A percentile compares a stretch with the other conserved stretches of the same genome.
Evolutionary conservation across 2,888 invertebrate genomes (phyloP).

Genomic region (Aethes cnicana): DNA sequence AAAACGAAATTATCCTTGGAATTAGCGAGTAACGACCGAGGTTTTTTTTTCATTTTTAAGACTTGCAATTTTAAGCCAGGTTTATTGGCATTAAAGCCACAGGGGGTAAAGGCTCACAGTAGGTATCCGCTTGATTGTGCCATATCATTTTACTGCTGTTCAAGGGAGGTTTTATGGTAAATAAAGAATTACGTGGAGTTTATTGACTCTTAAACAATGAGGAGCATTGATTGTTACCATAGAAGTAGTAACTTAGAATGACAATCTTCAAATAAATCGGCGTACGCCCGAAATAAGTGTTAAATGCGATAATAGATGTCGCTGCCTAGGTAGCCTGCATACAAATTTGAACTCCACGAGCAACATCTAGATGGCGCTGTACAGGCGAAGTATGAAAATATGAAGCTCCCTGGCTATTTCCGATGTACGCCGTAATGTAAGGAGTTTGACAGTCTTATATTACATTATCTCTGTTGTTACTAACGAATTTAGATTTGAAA

Average conservation of each 20-base stretch:
- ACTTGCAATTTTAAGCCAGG: conserved; percentile 34
- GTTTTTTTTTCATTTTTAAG: conserved; percentile 17
- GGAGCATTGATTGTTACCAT: conserved; percentile 16
- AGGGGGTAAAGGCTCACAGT: conserved; percentile 48
- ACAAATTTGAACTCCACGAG: too few relatives aligned
- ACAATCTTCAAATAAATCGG: too few relatives aligned
- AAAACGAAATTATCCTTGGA: conserved; percentile 17
- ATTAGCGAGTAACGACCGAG: conserved; percentile 26
- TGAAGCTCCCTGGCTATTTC: too few relatives aligned
- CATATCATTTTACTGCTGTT: conserved; percentile 30
- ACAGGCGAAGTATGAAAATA: too few relatives aligned
- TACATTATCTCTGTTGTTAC: background rate
- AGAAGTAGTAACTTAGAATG: background rate
- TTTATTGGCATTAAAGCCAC: conserved; percentile 42
- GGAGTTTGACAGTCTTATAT: too few relatives aligned
- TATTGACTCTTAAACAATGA: conserved; percentile 26
- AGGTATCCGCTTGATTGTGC: conserved; percentile 35
- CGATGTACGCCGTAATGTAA: too few relatives aligned
- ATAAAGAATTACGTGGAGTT: conserved; percentile 29
- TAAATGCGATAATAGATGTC: too few relatives aligned
- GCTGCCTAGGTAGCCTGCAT: too few relatives aligned
- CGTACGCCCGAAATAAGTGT: too few relatives aligned
- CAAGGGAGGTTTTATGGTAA: conserved; percentile 31
- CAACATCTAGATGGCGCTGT: too few relatives aligned
- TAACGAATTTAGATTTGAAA: too few relatives aligned